phyloP scores from a whole-genome alignment of 2,113 vertebrate species.

The Sisor rabdophorus region DNA sequence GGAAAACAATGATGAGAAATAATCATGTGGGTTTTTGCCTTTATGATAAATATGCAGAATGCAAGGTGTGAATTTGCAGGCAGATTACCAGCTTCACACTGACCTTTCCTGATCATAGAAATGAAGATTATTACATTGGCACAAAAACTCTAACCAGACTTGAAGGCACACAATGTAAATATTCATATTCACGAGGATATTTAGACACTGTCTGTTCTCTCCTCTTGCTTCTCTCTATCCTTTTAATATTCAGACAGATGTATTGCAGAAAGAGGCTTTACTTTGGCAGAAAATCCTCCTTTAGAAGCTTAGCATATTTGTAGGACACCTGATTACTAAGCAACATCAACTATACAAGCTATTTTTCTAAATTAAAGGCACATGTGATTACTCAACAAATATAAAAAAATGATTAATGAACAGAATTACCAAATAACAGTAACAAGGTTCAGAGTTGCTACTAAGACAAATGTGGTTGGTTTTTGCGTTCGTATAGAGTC shows the following conservation, averaged over 20 bases:
- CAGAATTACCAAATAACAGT: constrained; percentile 38
- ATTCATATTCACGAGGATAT: constrained; percentile 55
- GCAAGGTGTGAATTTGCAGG: constrained; percentile 39
- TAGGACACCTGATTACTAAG: neutral
- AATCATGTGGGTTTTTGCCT: constrained; percentile 38
- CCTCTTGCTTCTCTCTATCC: constrained; percentile 51
- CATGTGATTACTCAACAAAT: constrained; percentile 13
- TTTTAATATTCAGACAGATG: constrained; percentile 44
- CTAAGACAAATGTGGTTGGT: constrained; percentile 21
- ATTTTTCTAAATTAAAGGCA: constrained; percentile 8
- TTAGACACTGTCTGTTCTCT: constrained; percentile 54
- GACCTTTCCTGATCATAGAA: constrained; percentile 58
- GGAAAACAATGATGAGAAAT: constrained; percentile 35
- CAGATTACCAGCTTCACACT: constrained; percentile 52
- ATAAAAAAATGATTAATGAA: constrained; percentile 27
- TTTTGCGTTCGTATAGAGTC: constrained; percentile 22
- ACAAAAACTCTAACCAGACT: constrained; percentile 29
- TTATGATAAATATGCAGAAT: constrained; percentile 37
- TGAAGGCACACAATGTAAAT: constrained; percentile 44
- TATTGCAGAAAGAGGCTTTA: constrained; percentile 34
- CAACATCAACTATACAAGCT: neutral
- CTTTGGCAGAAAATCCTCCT: constrained; percentile 17
- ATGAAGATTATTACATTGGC: constrained; percentile 49
- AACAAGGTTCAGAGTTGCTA: constrained; percentile 26
- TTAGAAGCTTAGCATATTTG: constrained; percentile 16